Conservation (phyloP, 2,113 vertebrate genomes). For the Ailurus styani region DNA sequence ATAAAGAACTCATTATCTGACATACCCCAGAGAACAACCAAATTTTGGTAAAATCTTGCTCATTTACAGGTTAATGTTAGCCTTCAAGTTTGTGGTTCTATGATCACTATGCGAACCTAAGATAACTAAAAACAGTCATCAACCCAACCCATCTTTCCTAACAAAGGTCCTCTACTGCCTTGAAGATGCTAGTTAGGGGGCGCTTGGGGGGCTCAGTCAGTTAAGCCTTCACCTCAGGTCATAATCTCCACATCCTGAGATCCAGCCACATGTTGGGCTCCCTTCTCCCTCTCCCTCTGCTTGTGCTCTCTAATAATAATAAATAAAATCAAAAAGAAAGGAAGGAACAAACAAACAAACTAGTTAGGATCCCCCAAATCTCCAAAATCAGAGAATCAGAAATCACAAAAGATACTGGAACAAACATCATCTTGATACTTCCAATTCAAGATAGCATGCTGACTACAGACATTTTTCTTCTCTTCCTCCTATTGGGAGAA, state of each 20-base stretch:
- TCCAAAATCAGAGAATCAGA: background rate
- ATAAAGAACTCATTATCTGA: background rate
- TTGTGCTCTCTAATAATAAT: background rate
- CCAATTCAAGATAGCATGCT: background rate
- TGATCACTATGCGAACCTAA: background rate
- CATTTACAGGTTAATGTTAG: background rate
- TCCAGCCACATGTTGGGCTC: no score
- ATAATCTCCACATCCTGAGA: background rate
- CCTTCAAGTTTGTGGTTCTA: background rate
- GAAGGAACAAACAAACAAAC: background rate
- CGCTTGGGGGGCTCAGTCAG: background rate
- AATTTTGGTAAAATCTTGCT: background rate
- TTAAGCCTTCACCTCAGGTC: background rate
- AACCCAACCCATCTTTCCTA: background rate
- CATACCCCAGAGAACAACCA: background rate
- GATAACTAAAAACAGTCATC: background rate
- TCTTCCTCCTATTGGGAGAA: background rate
- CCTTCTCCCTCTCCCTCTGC: background rate
- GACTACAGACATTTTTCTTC: background rate
- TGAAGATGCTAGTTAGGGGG: background rate
- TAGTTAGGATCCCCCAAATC: background rate
- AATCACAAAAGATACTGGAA: background rate
- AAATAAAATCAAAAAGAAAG: background rate
- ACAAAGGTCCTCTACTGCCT: background rate
- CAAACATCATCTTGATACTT: background rate